These are phyloP conservation scores for Spisula subtruncata DNA, from an alignment of 2,888 invertebrate species.

Conservation along the genomic window DNA sequence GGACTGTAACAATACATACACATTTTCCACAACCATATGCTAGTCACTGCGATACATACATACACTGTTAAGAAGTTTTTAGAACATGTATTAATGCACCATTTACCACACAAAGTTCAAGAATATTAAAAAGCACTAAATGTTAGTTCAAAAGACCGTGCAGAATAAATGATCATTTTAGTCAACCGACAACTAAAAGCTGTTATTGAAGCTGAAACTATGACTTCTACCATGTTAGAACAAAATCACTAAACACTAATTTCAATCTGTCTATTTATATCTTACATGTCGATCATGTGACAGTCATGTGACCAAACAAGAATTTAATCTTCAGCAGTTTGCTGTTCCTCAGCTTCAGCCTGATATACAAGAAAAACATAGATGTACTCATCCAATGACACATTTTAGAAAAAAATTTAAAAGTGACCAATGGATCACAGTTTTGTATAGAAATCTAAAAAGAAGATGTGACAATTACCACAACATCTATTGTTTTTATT, in stretches of 20 bases:
- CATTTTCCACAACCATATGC: too few species aligned
- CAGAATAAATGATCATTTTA: neutral
- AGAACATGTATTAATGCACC: neutral
- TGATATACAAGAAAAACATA: neutral
- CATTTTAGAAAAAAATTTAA: neutral
- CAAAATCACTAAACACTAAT: neutral
- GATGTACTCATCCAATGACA: neutral
- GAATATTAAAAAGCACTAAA: neutral
- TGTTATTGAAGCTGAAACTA: neutral
- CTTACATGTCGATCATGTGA: slow-evolving; percentile 27
- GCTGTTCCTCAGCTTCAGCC: slow-evolving; percentile 40
- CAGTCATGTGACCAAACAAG: slow-evolving; percentile 24
- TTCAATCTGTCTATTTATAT: neutral
- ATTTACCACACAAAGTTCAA: neutral
- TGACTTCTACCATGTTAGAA: neutral
- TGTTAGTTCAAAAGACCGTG: neutral
- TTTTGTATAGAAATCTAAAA: too few species aligned
- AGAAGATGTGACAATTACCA: too few species aligned
- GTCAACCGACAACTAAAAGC: neutral
- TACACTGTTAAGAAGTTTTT: too few species aligned
- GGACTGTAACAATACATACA: too few species aligned
- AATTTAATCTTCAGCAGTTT: slow-evolving; percentile 33
- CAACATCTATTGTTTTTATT: too few species aligned
- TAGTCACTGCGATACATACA: too few species aligned
- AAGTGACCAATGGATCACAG: too few species aligned